Evolutionary conservation across 2,113 vertebrate species (phyloP).

Genomic region (Hydropotes inermis): DNA sequence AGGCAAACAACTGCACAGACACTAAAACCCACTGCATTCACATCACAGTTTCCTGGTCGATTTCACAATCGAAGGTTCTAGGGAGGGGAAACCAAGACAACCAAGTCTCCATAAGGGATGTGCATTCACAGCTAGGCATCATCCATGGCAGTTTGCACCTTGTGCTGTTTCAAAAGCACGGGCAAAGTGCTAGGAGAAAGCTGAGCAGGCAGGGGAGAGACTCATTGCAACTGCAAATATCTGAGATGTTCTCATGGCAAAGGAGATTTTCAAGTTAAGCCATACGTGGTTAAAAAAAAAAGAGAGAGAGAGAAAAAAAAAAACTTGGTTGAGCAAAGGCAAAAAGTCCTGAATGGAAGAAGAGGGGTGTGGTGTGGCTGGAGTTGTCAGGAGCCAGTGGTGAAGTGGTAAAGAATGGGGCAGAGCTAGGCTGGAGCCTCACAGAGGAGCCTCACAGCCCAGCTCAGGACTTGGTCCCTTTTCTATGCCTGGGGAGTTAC

Average conservation of each 20-base stretch:
- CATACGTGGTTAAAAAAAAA: background rate
- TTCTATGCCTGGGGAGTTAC: background rate
- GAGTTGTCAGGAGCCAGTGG: too few relatives aligned
- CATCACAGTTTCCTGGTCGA: background rate
- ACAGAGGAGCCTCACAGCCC: background rate
- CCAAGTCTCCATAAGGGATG: background rate
- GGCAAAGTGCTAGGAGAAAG: background rate
- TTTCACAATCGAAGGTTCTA: background rate
- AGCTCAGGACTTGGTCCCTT: background rate
- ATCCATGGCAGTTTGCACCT: background rate
- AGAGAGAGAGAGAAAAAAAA: background rate
- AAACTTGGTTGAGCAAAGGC: background rate
- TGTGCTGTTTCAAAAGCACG: background rate
- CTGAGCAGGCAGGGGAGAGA: background rate
- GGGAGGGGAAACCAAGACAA: background rate
- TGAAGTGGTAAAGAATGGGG: background rate
- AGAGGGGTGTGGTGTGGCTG: background rate
- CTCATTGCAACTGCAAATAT: background rate
- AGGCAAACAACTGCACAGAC: background rate
- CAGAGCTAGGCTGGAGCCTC: background rate
- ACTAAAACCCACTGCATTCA: accelerated
- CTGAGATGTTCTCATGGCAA: background rate
- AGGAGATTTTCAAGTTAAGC: background rate
- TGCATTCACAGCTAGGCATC: background rate
- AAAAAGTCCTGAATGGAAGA: background rate